Conservation (phyloP, 2,888 invertebrate genomes). For the Eudemis profundana region DNA sequence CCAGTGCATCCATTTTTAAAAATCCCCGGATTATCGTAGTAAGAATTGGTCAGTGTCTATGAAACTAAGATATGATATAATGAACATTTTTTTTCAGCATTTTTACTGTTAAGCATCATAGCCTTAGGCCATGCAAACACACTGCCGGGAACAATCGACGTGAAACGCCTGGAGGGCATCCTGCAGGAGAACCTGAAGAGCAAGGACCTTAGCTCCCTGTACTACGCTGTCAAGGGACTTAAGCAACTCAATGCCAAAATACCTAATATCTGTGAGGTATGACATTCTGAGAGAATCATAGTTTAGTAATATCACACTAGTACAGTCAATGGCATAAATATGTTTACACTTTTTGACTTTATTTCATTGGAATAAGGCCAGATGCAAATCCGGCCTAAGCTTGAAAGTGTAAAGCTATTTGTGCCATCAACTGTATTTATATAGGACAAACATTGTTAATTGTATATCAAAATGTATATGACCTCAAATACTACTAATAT, state of each 20-base stretch:
- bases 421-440: too few relatives aligned
- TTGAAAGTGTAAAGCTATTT: too few relatives aligned
- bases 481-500: too few relatives aligned
- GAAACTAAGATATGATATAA: background rate
- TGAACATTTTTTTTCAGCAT: conserved; percentile 57
- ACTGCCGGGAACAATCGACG: conserved; percentile 74
- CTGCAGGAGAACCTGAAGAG: conserved; percentile 80
- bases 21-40: background rate
- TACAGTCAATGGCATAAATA: too few relatives aligned
- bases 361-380: too few relatives aligned
- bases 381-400: too few relatives aligned
- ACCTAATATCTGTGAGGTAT: conserved; percentile 87
- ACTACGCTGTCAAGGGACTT: conserved; percentile 91
- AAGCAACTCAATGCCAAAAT: conserved; percentile 87
- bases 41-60: background rate
- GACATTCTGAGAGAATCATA: conserved; percentile 42
- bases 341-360: too few relatives aligned
- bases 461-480: too few relatives aligned
- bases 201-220: conserved; percentile 87
- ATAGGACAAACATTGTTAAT: too few relatives aligned
- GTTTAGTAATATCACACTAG: too few relatives aligned
- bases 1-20: too few relatives aligned
- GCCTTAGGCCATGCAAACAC: conserved; percentile 65
- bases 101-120: conserved; percentile 62
- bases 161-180: conserved; percentile 70